A percentile compares a stretch with the other conserved stretches of the same genome.
phyloP scores from a whole-genome alignment of 2,797 vertebrate genomes.

The Coregonus sp. region DNA sequence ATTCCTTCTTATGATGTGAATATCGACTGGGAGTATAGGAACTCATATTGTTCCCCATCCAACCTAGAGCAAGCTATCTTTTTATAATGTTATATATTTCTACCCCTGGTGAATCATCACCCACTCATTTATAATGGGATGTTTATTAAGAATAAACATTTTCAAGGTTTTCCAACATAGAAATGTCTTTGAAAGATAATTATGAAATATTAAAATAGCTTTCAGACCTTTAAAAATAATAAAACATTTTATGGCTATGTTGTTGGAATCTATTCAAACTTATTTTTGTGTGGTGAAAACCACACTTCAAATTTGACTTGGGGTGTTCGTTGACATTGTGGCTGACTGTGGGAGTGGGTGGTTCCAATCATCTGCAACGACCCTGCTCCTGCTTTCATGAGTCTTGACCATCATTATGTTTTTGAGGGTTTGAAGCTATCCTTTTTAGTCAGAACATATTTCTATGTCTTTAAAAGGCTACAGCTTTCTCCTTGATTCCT shows the following conservation, averaged over 20 bases:
- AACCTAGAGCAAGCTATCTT: not conserved
- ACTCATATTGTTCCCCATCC: not conserved
- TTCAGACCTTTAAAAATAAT: not conserved
- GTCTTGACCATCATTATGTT: not conserved
- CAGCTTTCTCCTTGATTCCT: conserved; percentile 12
- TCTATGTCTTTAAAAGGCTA: not conserved
- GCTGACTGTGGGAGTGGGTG: conserved; percentile 16
- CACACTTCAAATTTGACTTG: conserved; percentile 5
- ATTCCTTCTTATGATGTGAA: no score
- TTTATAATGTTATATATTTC: not conserved
- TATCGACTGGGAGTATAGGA: not conserved
- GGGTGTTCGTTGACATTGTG: conserved; percentile 25
- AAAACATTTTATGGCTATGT: not conserved
- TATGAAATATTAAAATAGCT: not conserved
- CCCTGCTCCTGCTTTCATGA: conserved; percentile 5
- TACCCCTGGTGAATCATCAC: not conserved
- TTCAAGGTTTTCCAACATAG: no score
- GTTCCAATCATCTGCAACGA: conserved; percentile 8
- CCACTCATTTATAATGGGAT: not conserved
- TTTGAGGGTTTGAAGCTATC: conserved; percentile 3
- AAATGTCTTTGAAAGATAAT: not conserved
- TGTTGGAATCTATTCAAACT: conserved; percentile 7
- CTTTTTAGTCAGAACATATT: not conserved
- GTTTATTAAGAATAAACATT: not conserved
- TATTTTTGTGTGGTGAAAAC: not conserved